phyloP scores from a whole-genome alignment of 2,888 invertebrate genomes.

The Bimastos eiseni region DNA sequence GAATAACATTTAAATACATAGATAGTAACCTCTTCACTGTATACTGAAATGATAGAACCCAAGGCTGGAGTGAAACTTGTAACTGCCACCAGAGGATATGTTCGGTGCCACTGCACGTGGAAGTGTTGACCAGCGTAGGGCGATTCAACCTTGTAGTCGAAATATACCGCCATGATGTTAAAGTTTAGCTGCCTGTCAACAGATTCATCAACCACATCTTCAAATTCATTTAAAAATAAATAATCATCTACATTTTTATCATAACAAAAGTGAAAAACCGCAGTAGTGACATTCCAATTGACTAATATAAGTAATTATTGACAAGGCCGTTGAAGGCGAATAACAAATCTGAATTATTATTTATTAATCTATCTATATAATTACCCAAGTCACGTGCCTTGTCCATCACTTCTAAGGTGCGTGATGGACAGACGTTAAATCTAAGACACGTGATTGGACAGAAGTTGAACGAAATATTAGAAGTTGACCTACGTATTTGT shows the following conservation, averaged over 20 bases:
- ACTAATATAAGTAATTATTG: too few relatives aligned
- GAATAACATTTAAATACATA: neutral
- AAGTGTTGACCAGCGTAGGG: conserved; percentile 56
- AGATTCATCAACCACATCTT: neutral
- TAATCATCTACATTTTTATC: neutral
- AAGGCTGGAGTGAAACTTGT: conserved; percentile 86
- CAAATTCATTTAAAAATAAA: neutral
- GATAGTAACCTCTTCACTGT: conserved; percentile 76
- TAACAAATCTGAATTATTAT: too few relatives aligned
- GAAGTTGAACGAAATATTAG: too few relatives aligned
- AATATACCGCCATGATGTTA: conserved; percentile 59
- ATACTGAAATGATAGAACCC: conserved; percentile 82
- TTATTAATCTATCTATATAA: too few relatives aligned
- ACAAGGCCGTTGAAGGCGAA: too few relatives aligned
- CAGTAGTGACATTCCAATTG: too few relatives aligned
- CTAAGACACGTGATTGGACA: too few relatives aligned
- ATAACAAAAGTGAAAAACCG: neutral
- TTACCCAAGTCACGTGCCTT: too few relatives aligned
- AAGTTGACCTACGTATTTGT: too few relatives aligned
- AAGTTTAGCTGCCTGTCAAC: neutral
- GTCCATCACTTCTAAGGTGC: too few relatives aligned
- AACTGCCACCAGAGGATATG: conserved; percentile 79
- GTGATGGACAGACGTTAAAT: too few relatives aligned
- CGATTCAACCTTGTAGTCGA: conserved; percentile 57
- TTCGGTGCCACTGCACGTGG: conserved; percentile 78